These are phyloP conservation scores for Spodoptera litura DNA, from an alignment of 1,140 invertebrate species.

Conservation along the genomic window DNA sequence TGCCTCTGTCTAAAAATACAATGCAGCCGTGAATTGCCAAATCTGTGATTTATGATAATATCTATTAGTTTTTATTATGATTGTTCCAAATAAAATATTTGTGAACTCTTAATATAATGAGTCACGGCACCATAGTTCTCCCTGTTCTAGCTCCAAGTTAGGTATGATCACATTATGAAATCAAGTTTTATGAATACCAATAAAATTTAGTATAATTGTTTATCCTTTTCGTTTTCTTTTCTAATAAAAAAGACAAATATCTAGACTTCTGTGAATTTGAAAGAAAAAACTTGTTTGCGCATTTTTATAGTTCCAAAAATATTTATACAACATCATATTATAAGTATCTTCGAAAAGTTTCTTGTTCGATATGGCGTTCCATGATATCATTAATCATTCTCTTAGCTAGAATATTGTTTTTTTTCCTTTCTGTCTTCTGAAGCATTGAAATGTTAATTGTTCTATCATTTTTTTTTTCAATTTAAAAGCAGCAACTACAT, in stretches of 20 bases:
- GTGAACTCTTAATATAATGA: conserved; percentile 4
- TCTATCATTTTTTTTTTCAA: no score
- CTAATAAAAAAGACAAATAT: background rate
- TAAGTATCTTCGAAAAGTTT: no score
- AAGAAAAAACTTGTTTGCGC: no score
- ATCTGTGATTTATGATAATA: conserved; percentile 7
- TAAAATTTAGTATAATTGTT: background rate
- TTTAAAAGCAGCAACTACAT: no score
- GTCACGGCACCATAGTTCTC: background rate
- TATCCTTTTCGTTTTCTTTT: conserved; percentile 6
- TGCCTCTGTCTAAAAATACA: conserved; percentile 1
- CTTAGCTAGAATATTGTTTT: no score
- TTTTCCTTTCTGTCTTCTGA: no score
- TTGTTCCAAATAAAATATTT: conserved; percentile 2
- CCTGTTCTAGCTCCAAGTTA: background rate
- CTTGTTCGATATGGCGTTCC: no score
- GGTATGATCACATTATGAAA: background rate
- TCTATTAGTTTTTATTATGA: conserved; percentile 11
- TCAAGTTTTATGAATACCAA: background rate
- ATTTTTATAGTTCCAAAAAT: no score
- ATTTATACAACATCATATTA: no score
- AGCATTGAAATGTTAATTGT: no score
- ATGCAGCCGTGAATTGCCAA: background rate
- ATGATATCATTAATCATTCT: no score
- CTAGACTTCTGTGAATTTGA: background rate